phyloP scores from a whole-genome alignment of 1,140 invertebrate genomes.

The Bursaphelenchus mucronatus region DNA sequence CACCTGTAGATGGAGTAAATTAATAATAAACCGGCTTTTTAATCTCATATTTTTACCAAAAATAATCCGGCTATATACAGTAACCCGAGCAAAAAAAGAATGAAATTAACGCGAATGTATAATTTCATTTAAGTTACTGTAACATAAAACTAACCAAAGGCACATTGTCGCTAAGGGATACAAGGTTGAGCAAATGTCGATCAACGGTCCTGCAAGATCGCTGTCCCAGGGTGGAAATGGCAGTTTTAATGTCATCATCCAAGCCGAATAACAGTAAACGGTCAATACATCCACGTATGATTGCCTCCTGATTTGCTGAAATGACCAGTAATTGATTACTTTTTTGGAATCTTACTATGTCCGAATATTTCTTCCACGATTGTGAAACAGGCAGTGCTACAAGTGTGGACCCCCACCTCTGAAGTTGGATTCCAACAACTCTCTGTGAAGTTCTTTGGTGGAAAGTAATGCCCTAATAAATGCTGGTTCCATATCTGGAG shows the following conservation, averaged over 20 bases:
- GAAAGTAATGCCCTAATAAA: conserved; percentile 48
- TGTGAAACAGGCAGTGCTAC: conserved; percentile 49
- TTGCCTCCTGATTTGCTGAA: conserved; percentile 22
- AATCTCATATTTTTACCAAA: background rate
- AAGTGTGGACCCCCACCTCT: conserved; percentile 35
- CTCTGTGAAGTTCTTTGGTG: conserved; percentile 53
- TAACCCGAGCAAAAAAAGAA: no score
- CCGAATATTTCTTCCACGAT: conserved; percentile 46
- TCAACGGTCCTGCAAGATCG: conserved; percentile 23
- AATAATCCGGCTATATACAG: no score
- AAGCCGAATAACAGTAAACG: conserved; percentile 26
- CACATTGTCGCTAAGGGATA: conserved; percentile 22
- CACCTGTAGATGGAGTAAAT: conserved; percentile 8
- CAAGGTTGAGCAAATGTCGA: conserved; percentile 19
- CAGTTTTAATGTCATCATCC: conserved; percentile 32
- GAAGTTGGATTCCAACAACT: conserved; percentile 41
- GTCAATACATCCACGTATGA: conserved; percentile 31
- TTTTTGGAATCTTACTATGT: conserved; percentile 22
- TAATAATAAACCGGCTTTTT: background rate
- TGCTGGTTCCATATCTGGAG: conserved; percentile 43
- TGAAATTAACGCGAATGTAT: no score
- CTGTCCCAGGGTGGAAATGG: conserved; percentile 13
- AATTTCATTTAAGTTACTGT: no score
- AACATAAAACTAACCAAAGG: conserved; percentile 12
- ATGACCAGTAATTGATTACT: conserved; percentile 7